phyloP scores from a whole-genome alignment of 2,888 invertebrate species.

The Creontiades dilutus region DNA sequence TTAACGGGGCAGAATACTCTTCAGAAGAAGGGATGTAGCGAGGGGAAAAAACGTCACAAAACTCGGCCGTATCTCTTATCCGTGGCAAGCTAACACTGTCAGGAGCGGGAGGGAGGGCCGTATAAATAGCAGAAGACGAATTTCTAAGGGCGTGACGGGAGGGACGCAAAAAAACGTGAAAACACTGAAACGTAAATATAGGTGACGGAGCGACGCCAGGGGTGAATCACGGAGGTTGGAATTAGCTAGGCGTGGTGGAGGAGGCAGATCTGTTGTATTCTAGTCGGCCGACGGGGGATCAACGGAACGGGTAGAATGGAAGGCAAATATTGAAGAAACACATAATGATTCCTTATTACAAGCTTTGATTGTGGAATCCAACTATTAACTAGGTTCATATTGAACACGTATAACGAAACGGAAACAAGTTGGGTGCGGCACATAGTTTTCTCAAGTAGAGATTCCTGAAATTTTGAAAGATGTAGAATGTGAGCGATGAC shows the following conservation, averaged over 20 bases:
- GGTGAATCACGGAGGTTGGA: slow-evolving; percentile 40
- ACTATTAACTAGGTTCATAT: no score
- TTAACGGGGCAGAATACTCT: slow-evolving; percentile 26
- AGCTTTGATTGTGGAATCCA: no score
- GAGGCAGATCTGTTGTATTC: no score
- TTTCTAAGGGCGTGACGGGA: slow-evolving; percentile 38
- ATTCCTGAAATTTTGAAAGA: no score
- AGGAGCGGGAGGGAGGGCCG: not conserved
- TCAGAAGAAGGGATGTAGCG: not conserved
- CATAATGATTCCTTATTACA: no score
- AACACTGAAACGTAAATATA: slow-evolving; percentile 49
- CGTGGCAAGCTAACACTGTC: slow-evolving; percentile 48
- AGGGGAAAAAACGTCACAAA: slow-evolving; percentile 1
- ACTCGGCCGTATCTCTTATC: slow-evolving; percentile 4
- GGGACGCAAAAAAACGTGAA: slow-evolving; percentile 34
- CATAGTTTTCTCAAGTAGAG: no score
- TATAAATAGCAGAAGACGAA: slow-evolving; percentile 63
- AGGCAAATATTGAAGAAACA: no score
- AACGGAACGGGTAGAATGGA: no score
- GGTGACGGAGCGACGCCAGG: slow-evolving; percentile 53
- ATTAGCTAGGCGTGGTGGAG: not conserved
- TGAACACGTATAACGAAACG: no score
- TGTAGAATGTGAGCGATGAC: no score
- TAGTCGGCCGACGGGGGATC: no score
- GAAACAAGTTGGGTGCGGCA: no score